These are phyloP conservation scores for Ormyrus thymus DNA, from an alignment of 2,888 invertebrate species.

Conservation along the genomic window DNA sequence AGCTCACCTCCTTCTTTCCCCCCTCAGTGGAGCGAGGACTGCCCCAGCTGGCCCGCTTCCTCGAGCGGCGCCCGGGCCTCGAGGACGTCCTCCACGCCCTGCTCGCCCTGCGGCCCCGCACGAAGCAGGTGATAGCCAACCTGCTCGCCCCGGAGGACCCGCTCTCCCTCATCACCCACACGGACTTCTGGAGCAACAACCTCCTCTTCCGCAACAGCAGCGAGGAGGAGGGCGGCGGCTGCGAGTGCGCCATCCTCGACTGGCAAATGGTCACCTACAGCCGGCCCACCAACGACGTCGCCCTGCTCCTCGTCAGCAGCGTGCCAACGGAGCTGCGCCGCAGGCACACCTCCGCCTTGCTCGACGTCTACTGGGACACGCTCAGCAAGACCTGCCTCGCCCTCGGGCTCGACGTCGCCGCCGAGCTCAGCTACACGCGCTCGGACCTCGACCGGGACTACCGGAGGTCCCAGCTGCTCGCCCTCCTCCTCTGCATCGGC, in stretches of 20 bases:
- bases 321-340: slow-evolving; percentile 83
- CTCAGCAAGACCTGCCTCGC: slow-evolving; percentile 79
- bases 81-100: slow-evolving; percentile 80
- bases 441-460: slow-evolving; percentile 78
- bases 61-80: slow-evolving; percentile 81
- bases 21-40: slow-evolving; percentile 84
- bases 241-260: slow-evolving; percentile 84
- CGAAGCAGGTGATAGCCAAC: slow-evolving; percentile 83
- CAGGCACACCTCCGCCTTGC: slow-evolving; percentile 79
- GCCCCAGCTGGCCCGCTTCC: slow-evolving; percentile 84
- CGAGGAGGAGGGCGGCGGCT: slow-evolving; percentile 69
- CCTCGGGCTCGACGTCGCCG: slow-evolving; percentile 79
- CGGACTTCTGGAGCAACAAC: slow-evolving; percentile 91
- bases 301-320: slow-evolving; percentile 83
- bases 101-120: slow-evolving; percentile 79
- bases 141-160: slow-evolving; percentile 84
- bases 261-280: slow-evolving; percentile 92
- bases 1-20: too few relatives aligned
- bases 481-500: slow-evolving; percentile 86
- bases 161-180: slow-evolving; percentile 85
- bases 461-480: slow-evolving; percentile 82
- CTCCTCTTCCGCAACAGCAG: slow-evolving; percentile 78
- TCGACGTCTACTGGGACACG: slow-evolving; percentile 83
- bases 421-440: slow-evolving; percentile 77
- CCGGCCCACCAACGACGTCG: slow-evolving; percentile 86